These are phyloP conservation scores for Tetranychus piercei DNA, from an alignment of 2,888 invertebrate genomes.

Conservation along the genomic window DNA sequence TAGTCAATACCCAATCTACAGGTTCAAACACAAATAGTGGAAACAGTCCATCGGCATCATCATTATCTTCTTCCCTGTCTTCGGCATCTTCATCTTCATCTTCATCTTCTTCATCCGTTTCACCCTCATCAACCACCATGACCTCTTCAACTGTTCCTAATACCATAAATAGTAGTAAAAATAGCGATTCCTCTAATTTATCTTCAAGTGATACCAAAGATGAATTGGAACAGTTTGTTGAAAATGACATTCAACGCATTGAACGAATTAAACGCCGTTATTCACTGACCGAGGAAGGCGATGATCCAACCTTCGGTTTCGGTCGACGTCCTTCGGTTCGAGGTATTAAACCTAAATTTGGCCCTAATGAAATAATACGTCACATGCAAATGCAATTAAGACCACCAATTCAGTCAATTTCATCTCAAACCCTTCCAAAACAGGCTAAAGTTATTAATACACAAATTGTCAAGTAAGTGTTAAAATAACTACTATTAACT, in stretches of 20 bases:
- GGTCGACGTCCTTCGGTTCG: conserved; percentile 27
- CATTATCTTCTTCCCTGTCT: not conserved
- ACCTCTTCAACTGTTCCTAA: not conserved
- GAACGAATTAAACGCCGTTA: conserved; percentile 27
- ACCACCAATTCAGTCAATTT: conserved; percentile 7
- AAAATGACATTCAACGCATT: conserved; percentile 25
- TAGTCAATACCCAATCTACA: not conserved
- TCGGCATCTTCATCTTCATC: not conserved
- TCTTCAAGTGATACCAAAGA: conserved; percentile 19
- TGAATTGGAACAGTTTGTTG: conserved; percentile 26
- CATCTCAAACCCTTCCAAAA: not conserved
- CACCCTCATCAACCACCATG: not conserved
- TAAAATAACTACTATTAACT: not conserved
- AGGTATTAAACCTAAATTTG: conserved; percentile 26
- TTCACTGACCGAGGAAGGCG: conserved; percentile 25
- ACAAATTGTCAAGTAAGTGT: conserved; percentile 5
- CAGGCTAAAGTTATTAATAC: conserved; percentile 8
- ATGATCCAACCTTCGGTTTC: conserved; percentile 28
- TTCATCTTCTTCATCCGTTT: not conserved
- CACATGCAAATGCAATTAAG: conserved; percentile 8
- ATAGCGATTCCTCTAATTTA: not conserved
- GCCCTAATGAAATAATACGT: conserved; percentile 24
- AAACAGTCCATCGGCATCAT: not conserved
- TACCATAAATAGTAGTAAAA: not conserved
- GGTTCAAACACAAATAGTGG: not conserved